phyloP scores from a whole-genome alignment of 1,140 invertebrate genomes.

The Scylla paramamosain region DNA sequence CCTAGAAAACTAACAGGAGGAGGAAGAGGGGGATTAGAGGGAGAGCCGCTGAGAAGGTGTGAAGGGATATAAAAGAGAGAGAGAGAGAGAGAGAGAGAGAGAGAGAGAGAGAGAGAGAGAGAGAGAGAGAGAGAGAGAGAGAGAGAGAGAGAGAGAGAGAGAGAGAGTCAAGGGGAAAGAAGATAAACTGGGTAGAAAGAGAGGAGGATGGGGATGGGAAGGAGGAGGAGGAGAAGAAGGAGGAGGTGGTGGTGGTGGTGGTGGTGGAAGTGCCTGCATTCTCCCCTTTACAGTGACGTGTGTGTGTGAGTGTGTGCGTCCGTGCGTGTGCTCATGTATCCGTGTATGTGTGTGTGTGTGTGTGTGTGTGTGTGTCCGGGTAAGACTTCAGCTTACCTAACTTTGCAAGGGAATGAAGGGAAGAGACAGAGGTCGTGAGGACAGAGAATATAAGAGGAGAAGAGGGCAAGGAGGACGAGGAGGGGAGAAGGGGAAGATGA shows the following conservation, averaged over 20 bases:
- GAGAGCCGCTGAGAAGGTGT: too few relatives aligned
- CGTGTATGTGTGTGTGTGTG: background rate
- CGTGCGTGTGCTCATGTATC: background rate
- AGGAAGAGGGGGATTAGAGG: background rate
- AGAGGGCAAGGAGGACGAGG: background rate
- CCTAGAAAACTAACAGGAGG: background rate
- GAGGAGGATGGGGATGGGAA: background rate
- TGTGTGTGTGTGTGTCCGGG: background rate
- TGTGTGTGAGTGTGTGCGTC: background rate
- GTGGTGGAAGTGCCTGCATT: background rate
- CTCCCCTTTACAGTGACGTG: too few relatives aligned
- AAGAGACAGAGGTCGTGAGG: background rate
- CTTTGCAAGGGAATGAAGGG: background rate
- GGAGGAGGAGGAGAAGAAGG: constrained; percentile 31
- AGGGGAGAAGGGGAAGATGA: background rate
- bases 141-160: too few relatives aligned
- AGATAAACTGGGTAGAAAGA: background rate
- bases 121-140: too few relatives aligned
- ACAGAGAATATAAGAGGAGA: background rate
- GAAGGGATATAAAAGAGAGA: too few relatives aligned
- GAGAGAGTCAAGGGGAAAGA: background rate
- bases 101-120: too few relatives aligned
- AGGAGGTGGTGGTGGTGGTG: background rate
- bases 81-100: too few relatives aligned
- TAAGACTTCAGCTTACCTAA: too few relatives aligned